Base-by-base conservation (phyloP, 1,140 invertebrate species). In the Drosophila takahashii region DNA sequence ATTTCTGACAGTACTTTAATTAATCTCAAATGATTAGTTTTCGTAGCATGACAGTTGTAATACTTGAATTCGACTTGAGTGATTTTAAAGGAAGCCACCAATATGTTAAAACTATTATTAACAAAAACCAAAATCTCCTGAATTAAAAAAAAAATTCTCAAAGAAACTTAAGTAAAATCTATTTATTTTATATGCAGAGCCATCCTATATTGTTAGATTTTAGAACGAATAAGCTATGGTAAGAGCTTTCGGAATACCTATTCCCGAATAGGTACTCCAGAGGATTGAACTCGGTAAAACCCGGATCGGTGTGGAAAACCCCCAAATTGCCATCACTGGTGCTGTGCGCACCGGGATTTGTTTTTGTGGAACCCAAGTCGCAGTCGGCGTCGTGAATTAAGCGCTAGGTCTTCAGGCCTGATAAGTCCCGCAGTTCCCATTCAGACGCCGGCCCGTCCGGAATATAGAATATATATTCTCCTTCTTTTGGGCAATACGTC, bases 381-480 rank as follows among this genome's bases (percentile, higher is more conserved):
- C 54, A 10, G 60, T 57, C 65, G 57, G 57, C 79, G 79, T 69
- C 66, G 51, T 62, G 65, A 84, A 84, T 83, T 81, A 79, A 79
- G 75, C 51, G 70, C 62, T 57, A 60, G 73, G 78, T 81, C 81
- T 85, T 86, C 70, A 83, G 83, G 73, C 75, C 78, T 87, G 83
- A 86, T 87, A 86, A 86, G 70, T 52, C 54, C 54, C 45, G 13
- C 54, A 57, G 51, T 73, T 67, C 34, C 57, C 67, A 54, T 73
- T 79, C 64, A 65, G 77, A 57, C 39, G 69, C 51, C 51, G 66
- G 60, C 57, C 44, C 53, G 58, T 71, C 74, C 74, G 62, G 64
- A 67, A 67, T 60, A 64, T 32, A n/a, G 64, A 67, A 67, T 60
- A 64, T 32, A n/a, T 16, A 22, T 36, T 52, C 45, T 52, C 37